Evolutionary conservation across 92 coral and sea anemone genomes (phyloP), one percentile per base, ranked within the genome.

Genomic region (Epizoanthus ramosus): DNA sequence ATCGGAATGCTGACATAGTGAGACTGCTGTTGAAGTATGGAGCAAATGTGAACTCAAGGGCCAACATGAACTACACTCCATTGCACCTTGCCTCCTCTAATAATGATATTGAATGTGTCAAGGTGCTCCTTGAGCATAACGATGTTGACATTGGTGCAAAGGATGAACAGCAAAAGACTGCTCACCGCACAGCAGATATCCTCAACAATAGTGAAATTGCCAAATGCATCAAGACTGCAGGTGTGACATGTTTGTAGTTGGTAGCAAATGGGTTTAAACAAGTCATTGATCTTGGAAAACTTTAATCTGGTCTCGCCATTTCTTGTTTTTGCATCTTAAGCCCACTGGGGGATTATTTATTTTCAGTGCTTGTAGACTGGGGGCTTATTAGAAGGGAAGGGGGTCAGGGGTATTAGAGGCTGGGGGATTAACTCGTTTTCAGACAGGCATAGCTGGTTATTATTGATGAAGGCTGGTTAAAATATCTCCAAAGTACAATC

Each of bases 211-310:
- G 17, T 13, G 68, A 76, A 18, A n/a, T 76, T 76, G 81, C 68
- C 56, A 76, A 76, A 76, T 76, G 33, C 81, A 76, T 76, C n/a
- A 76, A 60, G 64, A 76, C 68, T 35, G 81, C 64, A 76, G 81
- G 81, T 76, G 35, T 58, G 43, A 6, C 6, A 37, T 0, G 2
- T 28, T 37, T 37, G 43, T 37, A 37, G 6, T 37, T 3, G 5
- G 43, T 37, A 37, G 43, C 43, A 37, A 37, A 37, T 6, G 0
- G 43, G 43, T 37, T 37, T 37, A 37, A 37, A 37, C 43, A 37
- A 37, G 3, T 37, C 43, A 37, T 37, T 37, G 43, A 37, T 5
- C 43, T 37, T 37, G 43, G 5, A 37, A 37, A 37, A 37, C 43
- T 3, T 37, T 37, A 3, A 3, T 37, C 43, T 37, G 43, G 43